phyloP scores from a whole-genome alignment of 2,113 vertebrate genomes.

The Neofelis nebulosa region DNA sequence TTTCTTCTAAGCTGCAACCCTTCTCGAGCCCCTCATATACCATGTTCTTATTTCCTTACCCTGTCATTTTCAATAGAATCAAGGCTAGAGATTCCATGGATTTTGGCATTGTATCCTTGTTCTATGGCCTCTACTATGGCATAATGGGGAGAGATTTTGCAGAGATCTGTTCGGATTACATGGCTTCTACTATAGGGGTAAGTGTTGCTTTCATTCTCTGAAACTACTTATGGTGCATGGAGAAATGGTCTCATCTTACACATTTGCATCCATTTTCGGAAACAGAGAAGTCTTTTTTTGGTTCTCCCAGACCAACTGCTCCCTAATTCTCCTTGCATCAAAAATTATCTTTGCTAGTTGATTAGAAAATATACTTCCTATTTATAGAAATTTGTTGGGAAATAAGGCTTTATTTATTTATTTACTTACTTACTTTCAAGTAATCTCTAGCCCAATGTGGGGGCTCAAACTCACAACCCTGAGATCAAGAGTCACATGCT shows the following conservation, averaged over 20 bases:
- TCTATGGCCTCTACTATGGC: conserved; percentile 85
- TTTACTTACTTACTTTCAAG: background rate
- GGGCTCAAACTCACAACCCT: background rate
- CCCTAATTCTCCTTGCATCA: background rate
- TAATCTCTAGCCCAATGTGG: background rate
- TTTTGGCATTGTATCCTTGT: conserved; percentile 84
- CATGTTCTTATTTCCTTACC: background rate
- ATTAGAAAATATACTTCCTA: background rate
- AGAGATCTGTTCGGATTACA: conserved; percentile 87
- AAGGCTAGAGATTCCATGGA: conserved; percentile 85
- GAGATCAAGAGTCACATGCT: background rate
- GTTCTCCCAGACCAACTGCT: background rate
- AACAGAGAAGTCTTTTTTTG: background rate
- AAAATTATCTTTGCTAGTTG: background rate
- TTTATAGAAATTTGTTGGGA: background rate
- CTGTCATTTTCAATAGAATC: conserved; percentile 74
- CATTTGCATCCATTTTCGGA: background rate
- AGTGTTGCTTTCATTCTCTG: background rate
- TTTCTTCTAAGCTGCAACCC: too few relatives aligned
- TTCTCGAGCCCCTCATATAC: background rate
- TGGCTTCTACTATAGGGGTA: conserved; percentile 84
- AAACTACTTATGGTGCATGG: background rate
- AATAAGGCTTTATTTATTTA: background rate
- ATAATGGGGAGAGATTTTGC: conserved; percentile 85
- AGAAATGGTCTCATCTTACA: background rate